Base-by-base conservation (phyloP, 2,113 vertebrate species). In the Trichomycterus rosablanca region DNA sequence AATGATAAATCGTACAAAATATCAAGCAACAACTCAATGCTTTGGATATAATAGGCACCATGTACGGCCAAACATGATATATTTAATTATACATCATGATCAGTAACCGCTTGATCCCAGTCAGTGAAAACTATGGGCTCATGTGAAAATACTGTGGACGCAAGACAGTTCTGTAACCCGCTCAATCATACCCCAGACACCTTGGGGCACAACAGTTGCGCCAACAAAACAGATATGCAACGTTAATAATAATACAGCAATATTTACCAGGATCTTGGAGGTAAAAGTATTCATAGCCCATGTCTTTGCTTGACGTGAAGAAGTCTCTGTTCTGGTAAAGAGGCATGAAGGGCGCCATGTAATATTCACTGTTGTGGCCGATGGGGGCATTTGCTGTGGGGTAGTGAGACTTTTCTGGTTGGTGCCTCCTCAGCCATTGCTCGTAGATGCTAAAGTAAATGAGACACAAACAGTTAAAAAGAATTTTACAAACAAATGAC, bases 331-430 rank as follows among this genome's bases (percentile, higher is more conserved):
- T 97, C 81, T 85, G 88, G 30, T 88, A 93, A 8, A 95, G 87
- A 3, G 95, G 93, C 39, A 98, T 80, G 71, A 96, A 97, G 8
- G 95, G 95, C 2, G 95, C 93, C 94, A 98, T 98, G 68, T 92
- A 93, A 73, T 91, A 90, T 19, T 89, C 92, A 16, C 93, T 87
- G 39, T 96, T 98, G 76, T 98, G 95, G 19, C 95, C 95, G 43
- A 97, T 93, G n/a, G 95, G 92, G 14, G 95, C 89, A 2, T 93
- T 91, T 59, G 88, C 76, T 63, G 69, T 82, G 11, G 95, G 95
- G 42, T 91, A 97, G 59, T 74, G 80, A 66, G 79, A 83, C 58
- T 82, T 70, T 15, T 81, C 71, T 6, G 95, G 93, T 44, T 71
- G 82, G 57, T 97, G 87, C 71, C 78, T 90, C 80, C 93, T 83